Percentiles rank a stretch among this genome's conserved stretches.
Conservation (phyloP, 2,888 invertebrate species). For the Apomyelois bistriatella region DNA sequence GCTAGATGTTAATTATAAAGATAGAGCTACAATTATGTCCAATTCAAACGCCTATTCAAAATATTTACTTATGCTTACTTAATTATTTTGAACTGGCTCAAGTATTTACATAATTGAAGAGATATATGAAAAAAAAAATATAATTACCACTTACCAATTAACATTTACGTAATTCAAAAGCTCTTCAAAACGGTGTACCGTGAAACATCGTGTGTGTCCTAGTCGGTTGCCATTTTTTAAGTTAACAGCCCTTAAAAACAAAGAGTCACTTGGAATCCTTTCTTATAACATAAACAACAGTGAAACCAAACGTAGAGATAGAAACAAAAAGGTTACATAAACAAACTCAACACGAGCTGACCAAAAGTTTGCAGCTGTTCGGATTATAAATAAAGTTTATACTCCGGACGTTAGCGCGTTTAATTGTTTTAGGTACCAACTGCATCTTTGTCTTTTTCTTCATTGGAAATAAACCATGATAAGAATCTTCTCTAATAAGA, state of each 20-base stretch:
- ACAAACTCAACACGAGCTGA: slow-evolving; percentile 69
- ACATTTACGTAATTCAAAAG: no score
- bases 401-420: slow-evolving; percentile 70
- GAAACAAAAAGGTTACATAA: slow-evolving; percentile 62
- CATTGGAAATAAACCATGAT: background rate
- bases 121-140: no score
- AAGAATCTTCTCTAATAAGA: no score
- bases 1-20: no score
- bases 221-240: slow-evolving; percentile 17
- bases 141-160: no score
- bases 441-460: slow-evolving; percentile 27
- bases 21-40: no score
- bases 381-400: slow-evolving; percentile 75
- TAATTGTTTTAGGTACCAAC: slow-evolving; percentile 50
- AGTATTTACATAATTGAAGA: no score
- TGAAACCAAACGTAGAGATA: slow-evolving; percentile 43
- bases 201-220: slow-evolving; percentile 48
- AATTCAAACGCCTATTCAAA: no score
- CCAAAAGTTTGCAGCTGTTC: slow-evolving; percentile 80
- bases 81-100: no score
- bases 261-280: slow-evolving; percentile 41
- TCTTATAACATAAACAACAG: slow-evolving; percentile 46
- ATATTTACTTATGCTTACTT: no score
- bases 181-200: no score
- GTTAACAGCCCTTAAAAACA: slow-evolving; percentile 22